These are phyloP conservation scores for Nemoura dubitans DNA, from an alignment of 2,888 invertebrate species.

Conservation along the genomic window DNA sequence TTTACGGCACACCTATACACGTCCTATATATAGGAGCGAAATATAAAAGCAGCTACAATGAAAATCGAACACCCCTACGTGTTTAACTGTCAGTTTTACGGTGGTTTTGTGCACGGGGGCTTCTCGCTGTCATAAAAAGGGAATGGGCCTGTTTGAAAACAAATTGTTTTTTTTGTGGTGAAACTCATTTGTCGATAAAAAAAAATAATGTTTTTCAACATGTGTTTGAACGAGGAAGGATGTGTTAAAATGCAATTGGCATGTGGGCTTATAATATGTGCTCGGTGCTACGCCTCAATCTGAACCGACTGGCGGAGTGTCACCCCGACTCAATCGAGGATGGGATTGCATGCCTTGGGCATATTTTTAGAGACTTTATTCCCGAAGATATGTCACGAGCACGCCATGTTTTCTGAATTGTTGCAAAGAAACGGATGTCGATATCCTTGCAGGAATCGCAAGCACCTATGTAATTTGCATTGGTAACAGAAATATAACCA, in stretches of 20 bases:
- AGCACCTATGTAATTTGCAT: too few species aligned
- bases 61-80: constrained; percentile 19
- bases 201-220: neutral
- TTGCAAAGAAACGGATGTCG: too few species aligned
- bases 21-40: neutral
- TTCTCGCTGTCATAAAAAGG: neutral
- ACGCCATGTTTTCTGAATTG: too few species aligned
- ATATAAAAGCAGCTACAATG: constrained; percentile 32
- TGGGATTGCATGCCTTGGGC: too few species aligned
- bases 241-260: neutral
- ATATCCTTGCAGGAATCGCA: too few species aligned
- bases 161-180: neutral
- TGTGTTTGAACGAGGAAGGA: neutral
- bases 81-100: constrained; percentile 33
- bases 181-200: constrained; percentile 12
- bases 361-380: too few species aligned
- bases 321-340: neutral
- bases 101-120: neutral
- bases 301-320: neutral
- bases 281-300: neutral
- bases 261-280: neutral
- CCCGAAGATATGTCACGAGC: too few species aligned
- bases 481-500: too few species aligned
- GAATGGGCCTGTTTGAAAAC: neutral
- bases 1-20: neutral